Evolutionary conservation across 1,140 invertebrate genomes (phyloP).

Genomic region (Pissodes strobi): DNA sequence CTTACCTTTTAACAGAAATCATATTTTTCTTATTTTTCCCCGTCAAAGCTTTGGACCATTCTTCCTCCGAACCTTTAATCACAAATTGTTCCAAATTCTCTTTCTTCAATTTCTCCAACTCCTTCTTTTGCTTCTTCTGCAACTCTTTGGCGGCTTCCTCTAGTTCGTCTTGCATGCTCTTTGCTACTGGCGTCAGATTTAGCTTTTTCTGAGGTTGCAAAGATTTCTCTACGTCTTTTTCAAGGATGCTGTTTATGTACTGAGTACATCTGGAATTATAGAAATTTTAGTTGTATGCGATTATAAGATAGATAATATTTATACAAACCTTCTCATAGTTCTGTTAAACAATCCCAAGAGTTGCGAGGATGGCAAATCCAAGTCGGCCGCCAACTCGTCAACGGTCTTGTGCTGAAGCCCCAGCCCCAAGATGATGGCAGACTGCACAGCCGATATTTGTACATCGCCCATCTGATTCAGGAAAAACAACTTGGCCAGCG

Average conservation of each 20-base stretch:
- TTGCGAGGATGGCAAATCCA: conserved; percentile 84
- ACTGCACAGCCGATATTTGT: conserved; percentile 79
- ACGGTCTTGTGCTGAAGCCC: conserved; percentile 94
- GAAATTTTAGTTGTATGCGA: no score
- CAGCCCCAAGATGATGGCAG: conserved; percentile 84
- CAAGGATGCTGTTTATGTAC: conserved; percentile 66
- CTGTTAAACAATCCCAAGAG: conserved; percentile 89
- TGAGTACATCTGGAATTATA: no score
- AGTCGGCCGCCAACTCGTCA: conserved; percentile 78
- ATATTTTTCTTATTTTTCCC: conserved; percentile 55
- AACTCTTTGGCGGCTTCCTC: conserved; percentile 76
- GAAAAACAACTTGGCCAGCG: conserved; percentile 81
- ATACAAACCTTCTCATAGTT: conserved; percentile 76
- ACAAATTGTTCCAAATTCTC: conserved; percentile 79
- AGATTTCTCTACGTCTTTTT: conserved; percentile 70
- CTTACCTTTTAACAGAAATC: conserved; percentile 68
- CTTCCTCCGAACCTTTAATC: conserved; percentile 83
- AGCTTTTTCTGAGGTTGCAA: conserved; percentile 64
- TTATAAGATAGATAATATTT: no score
- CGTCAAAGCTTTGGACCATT: conserved; percentile 71
- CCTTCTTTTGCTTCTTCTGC: conserved; percentile 73
- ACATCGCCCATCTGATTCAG: conserved; percentile 69
- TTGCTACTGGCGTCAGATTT: conserved; percentile 64
- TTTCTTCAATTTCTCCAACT: conserved; percentile 72
- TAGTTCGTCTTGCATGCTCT: conserved; percentile 81